These are phyloP conservation scores for Atherinomorus stipes DNA, from an alignment of 2,113 vertebrate genomes.

Conservation along the genomic window DNA sequence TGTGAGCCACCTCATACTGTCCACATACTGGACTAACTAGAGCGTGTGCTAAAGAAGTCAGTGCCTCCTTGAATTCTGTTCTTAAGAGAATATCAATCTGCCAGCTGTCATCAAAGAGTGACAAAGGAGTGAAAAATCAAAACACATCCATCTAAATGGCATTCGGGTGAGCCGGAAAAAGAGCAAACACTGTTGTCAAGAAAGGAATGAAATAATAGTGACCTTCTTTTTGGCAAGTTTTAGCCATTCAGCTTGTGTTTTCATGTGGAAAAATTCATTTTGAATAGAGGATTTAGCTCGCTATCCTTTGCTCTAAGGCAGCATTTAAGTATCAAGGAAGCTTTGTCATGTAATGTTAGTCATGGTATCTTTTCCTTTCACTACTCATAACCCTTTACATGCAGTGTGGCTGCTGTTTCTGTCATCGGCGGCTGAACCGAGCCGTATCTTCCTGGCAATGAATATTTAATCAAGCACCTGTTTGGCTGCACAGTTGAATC, in stretches of 20 bases:
- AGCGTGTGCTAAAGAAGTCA: constrained; percentile 46
- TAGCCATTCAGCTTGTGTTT: constrained; percentile 3
- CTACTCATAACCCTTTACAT: neutral
- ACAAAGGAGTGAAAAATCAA: constrained; percentile 42
- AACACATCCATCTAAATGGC: constrained; percentile 28
- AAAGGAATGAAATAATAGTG: neutral
- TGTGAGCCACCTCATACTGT: constrained; percentile 18
- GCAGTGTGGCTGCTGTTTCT: neutral
- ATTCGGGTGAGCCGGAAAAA: neutral
- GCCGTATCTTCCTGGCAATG: too few species aligned
- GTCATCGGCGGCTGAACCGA: neutral
- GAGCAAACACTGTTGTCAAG: neutral
- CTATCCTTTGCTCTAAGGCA: constrained; percentile 9
- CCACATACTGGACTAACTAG: constrained; percentile 53
- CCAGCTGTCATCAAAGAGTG: constrained; percentile 48
- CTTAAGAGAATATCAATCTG: constrained; percentile 54
- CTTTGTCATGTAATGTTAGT: constrained; percentile 2
- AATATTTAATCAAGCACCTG: constrained; percentile 20
- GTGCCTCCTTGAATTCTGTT: constrained; percentile 25
- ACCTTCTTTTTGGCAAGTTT: neutral
- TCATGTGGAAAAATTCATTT: neutral
- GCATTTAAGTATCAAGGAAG: neutral
- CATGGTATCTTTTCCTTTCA: neutral
- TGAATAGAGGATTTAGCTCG: constrained; percentile 21
- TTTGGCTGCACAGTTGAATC: neutral